Conservation (phyloP, 2,888 invertebrate species). For the Aricia artaxerxes region DNA sequence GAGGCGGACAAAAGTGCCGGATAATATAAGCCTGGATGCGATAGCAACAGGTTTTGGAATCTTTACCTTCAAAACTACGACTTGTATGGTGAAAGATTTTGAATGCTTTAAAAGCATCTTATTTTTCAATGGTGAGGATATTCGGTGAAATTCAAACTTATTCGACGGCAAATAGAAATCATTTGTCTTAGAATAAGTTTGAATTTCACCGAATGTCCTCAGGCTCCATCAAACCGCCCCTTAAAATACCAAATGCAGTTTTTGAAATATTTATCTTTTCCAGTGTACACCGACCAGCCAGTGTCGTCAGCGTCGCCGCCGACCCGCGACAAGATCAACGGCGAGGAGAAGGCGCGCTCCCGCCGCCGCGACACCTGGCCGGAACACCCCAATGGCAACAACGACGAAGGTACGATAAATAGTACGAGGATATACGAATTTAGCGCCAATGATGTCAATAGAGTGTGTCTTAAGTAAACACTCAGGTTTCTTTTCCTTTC, state of each 20-base stretch:
- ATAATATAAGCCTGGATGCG: not conserved
- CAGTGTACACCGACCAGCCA: constrained; percentile 84
- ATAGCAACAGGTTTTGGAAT: not conserved
- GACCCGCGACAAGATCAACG: constrained; percentile 88
- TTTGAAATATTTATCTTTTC: constrained; percentile 43
- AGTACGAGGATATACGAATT: no score
- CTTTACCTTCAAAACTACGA: not conserved
- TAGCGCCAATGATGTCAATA: no score
- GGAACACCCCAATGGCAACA: constrained; percentile 50
- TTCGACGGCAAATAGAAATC: no score
- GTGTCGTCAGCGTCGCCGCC: constrained; percentile 90
- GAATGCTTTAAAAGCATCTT: no score
- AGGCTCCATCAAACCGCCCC: not conserved
- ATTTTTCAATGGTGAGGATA: no score
- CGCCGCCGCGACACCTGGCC: constrained; percentile 77
- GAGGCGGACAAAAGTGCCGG: not conserved
- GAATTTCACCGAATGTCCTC: no score
- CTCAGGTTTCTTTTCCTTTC: no score
- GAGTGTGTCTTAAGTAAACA: no score
- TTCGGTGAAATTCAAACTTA: no score
- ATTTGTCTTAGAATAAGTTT: no score
- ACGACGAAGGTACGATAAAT: constrained; percentile 57
- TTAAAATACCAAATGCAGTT: not conserved
- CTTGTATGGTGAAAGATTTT: no score
- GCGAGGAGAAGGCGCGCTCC: constrained; percentile 85